Evolutionary conservation across 2,113 vertebrate genomes (phyloP).

Genomic region (Tricholaema leucomelas): DNA sequence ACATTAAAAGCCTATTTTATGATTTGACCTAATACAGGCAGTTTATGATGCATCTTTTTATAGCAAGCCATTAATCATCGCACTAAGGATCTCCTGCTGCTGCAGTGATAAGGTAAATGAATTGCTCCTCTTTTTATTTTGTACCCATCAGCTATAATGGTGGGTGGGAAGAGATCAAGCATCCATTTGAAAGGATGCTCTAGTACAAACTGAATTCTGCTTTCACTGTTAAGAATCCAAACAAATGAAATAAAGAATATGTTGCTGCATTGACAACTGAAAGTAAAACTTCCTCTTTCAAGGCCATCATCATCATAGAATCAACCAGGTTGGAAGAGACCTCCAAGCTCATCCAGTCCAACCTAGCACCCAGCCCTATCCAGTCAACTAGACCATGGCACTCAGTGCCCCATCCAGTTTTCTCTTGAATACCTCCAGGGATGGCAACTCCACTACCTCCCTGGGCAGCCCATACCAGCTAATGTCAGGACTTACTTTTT

Average conservation of each 20-base stretch:
- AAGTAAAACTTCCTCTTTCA: not conserved
- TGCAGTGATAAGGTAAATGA: constrained; percentile 1
- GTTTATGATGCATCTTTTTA: constrained; percentile 65
- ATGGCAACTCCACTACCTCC: no score
- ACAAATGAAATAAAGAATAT: not conserved
- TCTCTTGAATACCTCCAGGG: no score
- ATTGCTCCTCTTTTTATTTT: constrained; percentile 10
- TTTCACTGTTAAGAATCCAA: not conserved
- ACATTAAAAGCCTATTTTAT: constrained; percentile 51
- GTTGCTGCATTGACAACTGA: not conserved
- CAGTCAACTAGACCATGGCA: no score
- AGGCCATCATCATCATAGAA: not conserved
- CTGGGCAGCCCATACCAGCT: no score
- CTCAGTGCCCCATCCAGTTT: no score
- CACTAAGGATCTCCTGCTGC: constrained; percentile 11
- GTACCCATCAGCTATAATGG: not conserved
- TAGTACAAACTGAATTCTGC: not conserved
- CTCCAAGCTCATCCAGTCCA: no score
- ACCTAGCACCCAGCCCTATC: no score
- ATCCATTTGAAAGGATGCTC: constrained; percentile 1
- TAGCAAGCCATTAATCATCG: constrained; percentile 36
- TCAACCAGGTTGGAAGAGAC: no score
- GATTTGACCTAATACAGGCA: constrained; percentile 44
- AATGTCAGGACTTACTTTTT: no score
- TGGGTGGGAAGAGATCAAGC: not conserved